Evolutionary conservation across 2,797 vertebrate genomes (phyloP), one percentile per base, ranked within the genome.

Genomic region (Gambusia yucatana): DNA sequence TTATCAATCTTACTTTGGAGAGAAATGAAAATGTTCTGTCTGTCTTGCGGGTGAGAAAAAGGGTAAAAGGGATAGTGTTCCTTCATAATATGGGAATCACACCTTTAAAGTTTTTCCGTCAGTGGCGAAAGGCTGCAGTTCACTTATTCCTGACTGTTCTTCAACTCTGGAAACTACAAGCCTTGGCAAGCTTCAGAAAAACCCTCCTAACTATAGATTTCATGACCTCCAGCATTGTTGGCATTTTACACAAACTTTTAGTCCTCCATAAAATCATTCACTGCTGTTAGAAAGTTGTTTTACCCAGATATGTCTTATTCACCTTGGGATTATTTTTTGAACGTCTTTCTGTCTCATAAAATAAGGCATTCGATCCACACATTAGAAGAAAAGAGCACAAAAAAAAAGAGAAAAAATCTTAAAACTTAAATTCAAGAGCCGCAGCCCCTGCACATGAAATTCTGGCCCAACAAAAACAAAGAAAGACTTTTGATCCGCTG

Each of bases 391-490:
- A 90, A 84, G 28, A 77, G 84, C 78, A 87, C 48, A 90, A 75
- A 87, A 61, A 59, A 72, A 30, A 33, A 72, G 63, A 87, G 41
- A 75, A 76, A 75, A 61, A 73, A 86, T 73, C 52, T 76, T 44
- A 81, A 80, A 86, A 78, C 63, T 46, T 83, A 72, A 72, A 44
- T 79, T 85, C 85, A 83, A 90, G 83, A 85, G 81, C 86, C 30
- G n/a, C 76, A 88, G 85, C 84, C 77, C 86, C 87, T 77, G 78
- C 90, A 87, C 87, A 83, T 86, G 80, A 83, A 89, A 83, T 80
- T 86, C 36, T 50, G 79, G 73, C 83, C 87, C 91, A 94, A 93
- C 76, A 90, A 94, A 81, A 95, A 91, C 89, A 93, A 90, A 86
- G 87, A 85, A 76, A 78, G 76, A 89, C 91, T 83, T 94, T 91